phyloP scores from a whole-genome alignment of 2,888 invertebrate species.

The Drosophila gaucha region DNA sequence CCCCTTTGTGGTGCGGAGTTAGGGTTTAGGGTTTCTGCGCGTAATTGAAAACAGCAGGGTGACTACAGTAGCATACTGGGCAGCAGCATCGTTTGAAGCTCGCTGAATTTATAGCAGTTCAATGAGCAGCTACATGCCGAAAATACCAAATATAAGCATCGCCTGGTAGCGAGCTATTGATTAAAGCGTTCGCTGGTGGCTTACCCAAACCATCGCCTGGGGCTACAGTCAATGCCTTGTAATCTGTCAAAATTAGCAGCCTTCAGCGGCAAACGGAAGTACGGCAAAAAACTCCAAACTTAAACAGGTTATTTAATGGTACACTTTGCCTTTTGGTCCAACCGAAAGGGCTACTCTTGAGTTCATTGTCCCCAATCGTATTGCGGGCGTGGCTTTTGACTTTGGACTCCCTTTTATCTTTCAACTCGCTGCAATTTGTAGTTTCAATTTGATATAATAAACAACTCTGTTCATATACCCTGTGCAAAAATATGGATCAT shows the following conservation, averaged over 20 bases:
- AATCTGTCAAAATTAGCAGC: constrained; percentile 78
- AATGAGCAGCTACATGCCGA: constrained; percentile 35
- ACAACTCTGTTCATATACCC: constrained; percentile 15
- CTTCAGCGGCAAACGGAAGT: constrained; percentile 68
- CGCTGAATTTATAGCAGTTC: constrained; percentile 61
- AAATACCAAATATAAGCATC: constrained; percentile 31
- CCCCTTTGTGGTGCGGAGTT: not conserved
- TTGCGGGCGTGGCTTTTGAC: constrained; percentile 54
- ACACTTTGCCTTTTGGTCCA: constrained; percentile 37
- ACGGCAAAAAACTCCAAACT: constrained; percentile 53
- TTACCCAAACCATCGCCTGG: constrained; percentile 46
- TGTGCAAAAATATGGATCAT: not conserved
- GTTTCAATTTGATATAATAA: constrained; percentile 30
- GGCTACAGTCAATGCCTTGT: constrained; percentile 64
- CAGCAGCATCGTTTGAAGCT: constrained; percentile 21
- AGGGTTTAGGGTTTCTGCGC: constrained; percentile 19
- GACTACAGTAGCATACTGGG: constrained; percentile 39
- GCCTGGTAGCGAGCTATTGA: constrained; percentile 64
- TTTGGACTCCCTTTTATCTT: constrained; percentile 45
- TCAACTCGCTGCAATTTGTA: constrained; percentile 40
- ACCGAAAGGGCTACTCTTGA: constrained; percentile 10
- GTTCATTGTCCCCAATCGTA: constrained; percentile 61
- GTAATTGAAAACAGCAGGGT: constrained; percentile 78
- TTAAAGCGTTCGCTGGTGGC: constrained; percentile 61
- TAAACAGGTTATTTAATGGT: constrained; percentile 72